These are phyloP conservation scores for Lepus americanus DNA, from an alignment of 2,113 vertebrate genomes.

Conservation along the genomic window DNA sequence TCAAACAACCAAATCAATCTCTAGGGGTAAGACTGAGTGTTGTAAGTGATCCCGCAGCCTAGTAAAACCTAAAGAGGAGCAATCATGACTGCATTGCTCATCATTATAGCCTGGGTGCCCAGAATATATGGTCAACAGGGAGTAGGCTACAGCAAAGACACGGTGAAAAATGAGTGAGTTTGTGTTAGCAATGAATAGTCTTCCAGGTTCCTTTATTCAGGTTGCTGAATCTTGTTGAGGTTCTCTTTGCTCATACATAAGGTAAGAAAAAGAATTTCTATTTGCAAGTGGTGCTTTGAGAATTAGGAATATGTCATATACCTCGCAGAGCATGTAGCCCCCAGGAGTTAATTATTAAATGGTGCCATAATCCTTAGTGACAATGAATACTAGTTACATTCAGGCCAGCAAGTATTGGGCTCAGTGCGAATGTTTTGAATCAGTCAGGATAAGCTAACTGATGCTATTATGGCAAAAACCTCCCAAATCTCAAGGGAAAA, in stretches of 20 bases:
- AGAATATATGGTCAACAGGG: neutral
- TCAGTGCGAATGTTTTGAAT: neutral
- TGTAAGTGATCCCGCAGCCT: neutral
- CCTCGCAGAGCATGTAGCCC: neutral
- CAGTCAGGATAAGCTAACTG: neutral
- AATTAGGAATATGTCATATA: neutral
- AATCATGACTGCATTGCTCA: neutral
- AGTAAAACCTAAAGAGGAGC: neutral
- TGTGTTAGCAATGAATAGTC: neutral
- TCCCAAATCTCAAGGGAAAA: neutral
- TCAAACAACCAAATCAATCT: neutral
- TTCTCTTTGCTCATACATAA: neutral
- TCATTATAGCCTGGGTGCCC: neutral
- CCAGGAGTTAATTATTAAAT: neutral
- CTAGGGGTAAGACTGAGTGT: neutral
- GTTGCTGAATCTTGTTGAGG: neutral
- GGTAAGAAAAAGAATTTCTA: slow-evolving; percentile 37
- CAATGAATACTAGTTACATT: neutral
- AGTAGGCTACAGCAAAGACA: neutral
- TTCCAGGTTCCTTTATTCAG: neutral
- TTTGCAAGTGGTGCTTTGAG: neutral
- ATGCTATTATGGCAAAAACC: neutral
- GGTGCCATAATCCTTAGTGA: neutral
- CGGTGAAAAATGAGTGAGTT: slow-evolving; percentile 14
- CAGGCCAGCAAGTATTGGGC: neutral